These are phyloP conservation scores for Lampropteryx suffumata DNA, from an alignment of 2,888 invertebrate species.

Conservation along the genomic window DNA sequence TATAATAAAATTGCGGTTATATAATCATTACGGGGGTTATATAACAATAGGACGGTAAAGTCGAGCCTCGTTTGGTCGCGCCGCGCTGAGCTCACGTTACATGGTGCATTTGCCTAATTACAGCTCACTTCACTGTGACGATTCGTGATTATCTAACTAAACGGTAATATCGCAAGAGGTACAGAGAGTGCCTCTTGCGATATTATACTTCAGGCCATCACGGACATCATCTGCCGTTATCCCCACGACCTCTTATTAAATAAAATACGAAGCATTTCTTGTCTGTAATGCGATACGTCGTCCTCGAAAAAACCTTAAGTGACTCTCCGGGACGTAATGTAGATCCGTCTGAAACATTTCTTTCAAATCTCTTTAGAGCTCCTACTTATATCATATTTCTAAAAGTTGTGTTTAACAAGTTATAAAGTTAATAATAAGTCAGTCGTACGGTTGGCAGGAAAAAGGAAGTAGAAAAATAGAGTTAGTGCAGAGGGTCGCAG, in stretches of 20 bases:
- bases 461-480: conserved; percentile 69
- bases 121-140: conserved; percentile 72
- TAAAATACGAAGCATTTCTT: conserved; percentile 52
- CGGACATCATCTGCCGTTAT: conserved; percentile 49
- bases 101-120: conserved; percentile 80
- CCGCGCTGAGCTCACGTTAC: conserved; percentile 59
- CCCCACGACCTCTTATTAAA: conserved; percentile 51
- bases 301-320: conserved; percentile 46
- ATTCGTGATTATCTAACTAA: conserved; percentile 70
- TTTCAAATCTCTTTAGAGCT: conserved; percentile 62
- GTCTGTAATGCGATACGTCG: conserved; percentile 49
- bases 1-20: conserved; percentile 79
- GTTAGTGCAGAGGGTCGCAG: conserved; percentile 55
- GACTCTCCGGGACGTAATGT: conserved; percentile 47
- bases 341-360: conserved; percentile 52
- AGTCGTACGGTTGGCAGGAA: conserved; percentile 60
- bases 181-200: too few relatives aligned
- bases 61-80: conserved; percentile 39
- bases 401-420: conserved; percentile 74
- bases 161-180: conserved; percentile 63
- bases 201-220: conserved; percentile 51
- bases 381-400: conserved; percentile 70
- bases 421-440: conserved; percentile 74
- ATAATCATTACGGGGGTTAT: conserved; percentile 76
- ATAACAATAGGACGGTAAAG: conserved; percentile 63